Evolutionary conservation across 1,140 invertebrate genomes (phyloP).

Genomic region (Trichonephila inaurata): DNA sequence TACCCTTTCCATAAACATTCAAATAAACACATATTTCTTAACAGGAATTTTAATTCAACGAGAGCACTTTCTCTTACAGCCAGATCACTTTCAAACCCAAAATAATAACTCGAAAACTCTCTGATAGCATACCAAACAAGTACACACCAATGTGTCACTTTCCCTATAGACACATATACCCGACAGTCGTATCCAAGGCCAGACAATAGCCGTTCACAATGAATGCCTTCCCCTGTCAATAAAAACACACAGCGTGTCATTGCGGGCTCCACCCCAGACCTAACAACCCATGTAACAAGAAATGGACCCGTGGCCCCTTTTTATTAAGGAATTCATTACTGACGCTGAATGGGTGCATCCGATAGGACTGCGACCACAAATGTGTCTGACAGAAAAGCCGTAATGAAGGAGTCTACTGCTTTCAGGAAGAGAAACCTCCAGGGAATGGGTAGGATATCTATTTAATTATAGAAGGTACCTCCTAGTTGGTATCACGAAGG

Average conservation of each 20-base stretch:
- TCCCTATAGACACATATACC: background rate
- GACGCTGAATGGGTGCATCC: background rate
- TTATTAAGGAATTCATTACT: slow-evolving; percentile 41
- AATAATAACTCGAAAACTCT: too few relatives aligned
- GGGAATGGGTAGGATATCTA: slow-evolving; percentile 13
- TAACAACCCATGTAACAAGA: slow-evolving; percentile 15
- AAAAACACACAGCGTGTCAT: slow-evolving; percentile 31
- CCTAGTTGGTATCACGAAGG: background rate
- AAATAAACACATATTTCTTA: too few relatives aligned
- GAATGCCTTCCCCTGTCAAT: slow-evolving; percentile 1
- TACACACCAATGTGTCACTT: background rate
- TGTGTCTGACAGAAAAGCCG: background rate
- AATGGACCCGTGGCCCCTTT: background rate
- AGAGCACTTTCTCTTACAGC: background rate
- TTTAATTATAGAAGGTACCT: slow-evolving; percentile 6
- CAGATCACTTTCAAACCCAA: too few relatives aligned
- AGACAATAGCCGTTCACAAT: background rate
- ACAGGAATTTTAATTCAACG: background rate
- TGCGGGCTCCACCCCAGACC: background rate
- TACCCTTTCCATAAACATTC: too few relatives aligned
- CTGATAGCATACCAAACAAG: background rate
- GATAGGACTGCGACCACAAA: slow-evolving; percentile 14
- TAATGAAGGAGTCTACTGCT: slow-evolving; percentile 11
- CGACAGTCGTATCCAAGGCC: background rate
- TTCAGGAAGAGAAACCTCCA: background rate